These are phyloP conservation scores for Drosophila paramelanica DNA, from an alignment of 2,888 invertebrate genomes.

Conservation along the genomic window DNA sequence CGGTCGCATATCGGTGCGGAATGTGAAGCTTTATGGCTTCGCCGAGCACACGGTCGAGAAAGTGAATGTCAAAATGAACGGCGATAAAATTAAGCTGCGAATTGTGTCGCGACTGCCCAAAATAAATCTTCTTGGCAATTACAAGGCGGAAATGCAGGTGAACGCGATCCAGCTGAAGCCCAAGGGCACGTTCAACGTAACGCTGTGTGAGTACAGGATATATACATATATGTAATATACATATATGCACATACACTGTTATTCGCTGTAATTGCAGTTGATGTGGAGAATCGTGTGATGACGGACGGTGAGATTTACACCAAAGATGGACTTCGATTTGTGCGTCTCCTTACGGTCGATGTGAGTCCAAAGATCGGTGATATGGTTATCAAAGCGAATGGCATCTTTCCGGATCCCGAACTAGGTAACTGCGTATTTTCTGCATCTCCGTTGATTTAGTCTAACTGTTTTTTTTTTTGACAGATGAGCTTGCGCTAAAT, in stretches of 20 bases:
- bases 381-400: slow-evolving; percentile 87
- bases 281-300: slow-evolving; percentile 53
- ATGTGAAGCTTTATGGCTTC: slow-evolving; percentile 87
- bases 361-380: slow-evolving; percentile 88
- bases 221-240: background rate
- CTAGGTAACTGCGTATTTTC: slow-evolving; percentile 86
- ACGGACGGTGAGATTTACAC: slow-evolving; percentile 86
- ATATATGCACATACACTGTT: background rate
- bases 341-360: slow-evolving; percentile 87
- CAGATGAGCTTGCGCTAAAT: slow-evolving; percentile 82
- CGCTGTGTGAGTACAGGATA: slow-evolving; percentile 86
- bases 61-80: slow-evolving; percentile 86
- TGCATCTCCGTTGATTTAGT: background rate
- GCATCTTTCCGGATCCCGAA: slow-evolving; percentile 88
- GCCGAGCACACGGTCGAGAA: slow-evolving; percentile 86
- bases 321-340: slow-evolving; percentile 86
- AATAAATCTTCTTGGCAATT: slow-evolving; percentile 87
- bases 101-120: slow-evolving; percentile 87
- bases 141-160: slow-evolving; percentile 87
- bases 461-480: background rate
- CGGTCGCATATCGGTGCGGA: slow-evolving; percentile 84
- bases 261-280: slow-evolving; percentile 28
- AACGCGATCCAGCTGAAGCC: slow-evolving; percentile 88
- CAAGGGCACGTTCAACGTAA: slow-evolving; percentile 86
- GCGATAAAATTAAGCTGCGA: slow-evolving; percentile 71